Base-by-base conservation (phyloP, 2,797 vertebrate species). In the Rhodeus uyekii region DNA sequence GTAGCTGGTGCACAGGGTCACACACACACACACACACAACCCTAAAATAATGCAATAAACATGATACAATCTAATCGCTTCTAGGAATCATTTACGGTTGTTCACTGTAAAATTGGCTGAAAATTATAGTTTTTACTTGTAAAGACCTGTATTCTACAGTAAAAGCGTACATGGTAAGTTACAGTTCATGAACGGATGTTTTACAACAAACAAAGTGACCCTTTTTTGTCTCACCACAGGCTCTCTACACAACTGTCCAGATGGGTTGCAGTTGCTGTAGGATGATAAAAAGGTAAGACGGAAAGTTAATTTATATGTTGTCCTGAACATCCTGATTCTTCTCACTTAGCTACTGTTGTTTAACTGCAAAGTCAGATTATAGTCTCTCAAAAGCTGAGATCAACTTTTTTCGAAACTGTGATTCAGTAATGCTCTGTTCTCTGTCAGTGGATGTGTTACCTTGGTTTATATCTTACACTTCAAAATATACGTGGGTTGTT, bases 241-340 rank as follows among this genome's bases (percentile, higher is more conserved):
- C 89, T 84, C 87, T 85, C 88, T 4, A 89, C 88, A 88, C 91
- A 89, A 85, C 90, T 92, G 95, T 95, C 95, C 97, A 98, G 95
- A 99, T 99, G 98, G 98, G 98, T 96, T 98, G 98, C 96, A 96
- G 89, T 77, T 99, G 98, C 94, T 99, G 98, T 95, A 94, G 96
- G 94, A 97, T 99, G 95, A 93, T 98, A 91, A 95, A 96, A 93
- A 97, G 97, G 98, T 99, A 94, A 95, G 89, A 84, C 22, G 4
- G 14, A 39, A 50, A 5, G 27, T 19, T 32, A 68, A 82, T n/a
- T n/a, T n/a, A n/a, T 58, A 46, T 80, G 38, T 5, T 65, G 22
- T 61, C 38, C 10, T 61, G 10, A 8, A 32, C 38, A 22, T 32
- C 44, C 58, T 67, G n/a, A 72, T 58, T 19, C 60, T 64, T 81